Evolutionary conservation across 1,140 invertebrate genomes (phyloP).

Genomic region (Physella acuta): DNA sequence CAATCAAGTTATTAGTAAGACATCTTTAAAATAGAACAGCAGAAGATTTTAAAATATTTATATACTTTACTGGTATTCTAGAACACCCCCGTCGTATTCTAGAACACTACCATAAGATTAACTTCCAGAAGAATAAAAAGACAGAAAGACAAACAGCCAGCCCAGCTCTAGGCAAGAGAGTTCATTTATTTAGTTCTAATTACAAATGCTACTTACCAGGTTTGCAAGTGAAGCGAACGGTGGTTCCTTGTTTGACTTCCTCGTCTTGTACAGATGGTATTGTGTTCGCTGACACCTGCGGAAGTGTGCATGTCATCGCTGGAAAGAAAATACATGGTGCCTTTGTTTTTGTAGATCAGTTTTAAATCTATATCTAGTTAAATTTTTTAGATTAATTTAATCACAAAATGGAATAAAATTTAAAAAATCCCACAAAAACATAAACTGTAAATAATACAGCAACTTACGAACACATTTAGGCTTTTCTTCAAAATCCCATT

Average conservation of each 20-base stretch:
- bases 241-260: conserved; percentile 32
- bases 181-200: neutral
- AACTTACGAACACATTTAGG: conserved; percentile 50
- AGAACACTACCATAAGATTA: too few species aligned
- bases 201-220: neutral
- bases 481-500: conserved; percentile 53
- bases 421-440: neutral
- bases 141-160: too few species aligned
- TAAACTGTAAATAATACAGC: neutral
- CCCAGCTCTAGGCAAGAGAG: conserved; percentile 32
- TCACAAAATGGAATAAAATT: neutral
- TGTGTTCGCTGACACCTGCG: conserved; percentile 43
- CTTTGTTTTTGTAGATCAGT: too few species aligned
- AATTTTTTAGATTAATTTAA: too few species aligned
- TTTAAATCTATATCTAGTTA: too few species aligned
- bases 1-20: too few species aligned
- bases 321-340: too few species aligned
- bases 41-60: too few species aligned
- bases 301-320: conserved; percentile 49
- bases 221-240: conserved; percentile 31
- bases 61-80: too few species aligned
- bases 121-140: too few species aligned
- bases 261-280: conserved; percentile 21
- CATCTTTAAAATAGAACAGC: too few species aligned
- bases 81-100: too few species aligned